These are phyloP conservation scores for Drosophila saltans DNA, from an alignment of 1,140 invertebrate genomes.

Conservation along the genomic window DNA sequence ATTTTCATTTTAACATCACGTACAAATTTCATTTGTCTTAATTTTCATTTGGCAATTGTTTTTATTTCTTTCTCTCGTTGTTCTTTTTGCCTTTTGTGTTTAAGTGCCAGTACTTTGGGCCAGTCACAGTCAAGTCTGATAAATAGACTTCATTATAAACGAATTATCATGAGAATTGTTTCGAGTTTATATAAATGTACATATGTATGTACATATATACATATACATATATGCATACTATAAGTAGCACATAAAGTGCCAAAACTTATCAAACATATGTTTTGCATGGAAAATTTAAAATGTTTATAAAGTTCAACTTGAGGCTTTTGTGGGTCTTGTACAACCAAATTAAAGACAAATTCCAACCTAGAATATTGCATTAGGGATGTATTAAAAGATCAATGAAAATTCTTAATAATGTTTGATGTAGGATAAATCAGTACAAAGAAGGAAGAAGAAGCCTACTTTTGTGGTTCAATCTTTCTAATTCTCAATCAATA, in stretches of 20 bases:
- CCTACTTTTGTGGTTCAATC: too few species aligned
- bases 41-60: constrained; percentile 53
- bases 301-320: neutral
- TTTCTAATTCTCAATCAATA: too few species aligned
- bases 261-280: neutral
- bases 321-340: too few species aligned
- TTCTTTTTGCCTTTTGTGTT: constrained; percentile 44
- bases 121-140: constrained; percentile 25
- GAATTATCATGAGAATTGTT: constrained; percentile 47
- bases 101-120: constrained; percentile 26
- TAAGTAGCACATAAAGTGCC: neutral
- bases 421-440: too few species aligned
- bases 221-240: constrained; percentile 27
- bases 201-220: neutral
- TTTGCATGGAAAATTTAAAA: neutral
- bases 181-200: constrained; percentile 8
- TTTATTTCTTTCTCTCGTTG: constrained; percentile 17
- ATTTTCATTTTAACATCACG: constrained; percentile 41
- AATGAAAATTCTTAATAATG: too few species aligned
- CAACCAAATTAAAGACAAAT: too few species aligned
- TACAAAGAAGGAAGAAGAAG: too few species aligned
- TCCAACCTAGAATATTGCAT: too few species aligned
- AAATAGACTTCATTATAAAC: constrained; percentile 52
- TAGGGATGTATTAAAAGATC: too few species aligned
- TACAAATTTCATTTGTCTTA: constrained; percentile 62